These are phyloP conservation scores for Papilio gigon DNA, from an alignment of 2,888 invertebrate species.

Conservation along the genomic window DNA sequence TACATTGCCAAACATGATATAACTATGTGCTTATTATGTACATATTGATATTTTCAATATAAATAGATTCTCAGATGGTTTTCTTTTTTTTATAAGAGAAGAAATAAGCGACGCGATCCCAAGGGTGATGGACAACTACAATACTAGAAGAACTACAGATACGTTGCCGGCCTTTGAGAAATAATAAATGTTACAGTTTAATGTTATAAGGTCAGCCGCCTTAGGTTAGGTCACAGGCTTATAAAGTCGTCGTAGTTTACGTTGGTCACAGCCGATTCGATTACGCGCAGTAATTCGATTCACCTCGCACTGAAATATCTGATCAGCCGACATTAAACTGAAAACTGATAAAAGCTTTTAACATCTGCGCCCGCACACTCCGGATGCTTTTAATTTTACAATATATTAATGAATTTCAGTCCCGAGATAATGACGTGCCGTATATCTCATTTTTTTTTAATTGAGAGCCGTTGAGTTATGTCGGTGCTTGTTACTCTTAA, in stretches of 20 bases:
- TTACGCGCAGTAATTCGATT: slow-evolving; percentile 27
- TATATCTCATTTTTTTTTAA: background rate
- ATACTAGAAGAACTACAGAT: too few species aligned
- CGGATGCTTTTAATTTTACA: slow-evolving; percentile 1
- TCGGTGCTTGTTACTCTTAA: background rate
- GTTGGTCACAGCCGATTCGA: slow-evolving; percentile 18
- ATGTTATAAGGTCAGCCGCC: background rate
- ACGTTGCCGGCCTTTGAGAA: too few species aligned
- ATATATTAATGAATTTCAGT: background rate
- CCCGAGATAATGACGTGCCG: background rate
- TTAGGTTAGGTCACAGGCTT: background rate
- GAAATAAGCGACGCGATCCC: too few species aligned
- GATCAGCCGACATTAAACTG: slow-evolving; percentile 17
- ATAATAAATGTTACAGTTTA: too few species aligned
- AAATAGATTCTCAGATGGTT: too few species aligned
- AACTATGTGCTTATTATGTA: too few species aligned
- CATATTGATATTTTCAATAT: too few species aligned
- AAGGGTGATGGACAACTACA: too few species aligned
- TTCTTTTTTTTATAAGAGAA: too few species aligned
- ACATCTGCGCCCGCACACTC: background rate
- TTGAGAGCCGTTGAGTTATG: background rate
- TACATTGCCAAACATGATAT: too few species aligned
- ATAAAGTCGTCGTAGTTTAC: slow-evolving; percentile 10
- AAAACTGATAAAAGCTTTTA: slow-evolving; percentile 33
- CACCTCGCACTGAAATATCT: slow-evolving; percentile 6